Conservation (phyloP, 2,888 invertebrate species). For the Oxycera nigricornis region DNA sequence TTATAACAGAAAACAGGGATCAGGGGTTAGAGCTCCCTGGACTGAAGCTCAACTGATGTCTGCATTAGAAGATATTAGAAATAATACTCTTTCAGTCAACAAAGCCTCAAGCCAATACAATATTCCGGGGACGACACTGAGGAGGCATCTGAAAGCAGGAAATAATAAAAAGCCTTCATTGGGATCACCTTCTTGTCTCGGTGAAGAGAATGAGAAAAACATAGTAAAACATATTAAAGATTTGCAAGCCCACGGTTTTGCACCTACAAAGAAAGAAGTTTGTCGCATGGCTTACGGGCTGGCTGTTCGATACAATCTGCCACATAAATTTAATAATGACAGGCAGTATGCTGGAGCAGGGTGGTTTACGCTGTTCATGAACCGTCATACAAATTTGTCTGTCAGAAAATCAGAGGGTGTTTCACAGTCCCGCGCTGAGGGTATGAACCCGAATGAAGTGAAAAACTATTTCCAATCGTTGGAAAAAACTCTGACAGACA, state of each 20-base stretch:
- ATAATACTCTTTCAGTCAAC: not conserved
- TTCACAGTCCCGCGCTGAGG: not conserved
- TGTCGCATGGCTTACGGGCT: not conserved
- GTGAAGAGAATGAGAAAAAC: not conserved
- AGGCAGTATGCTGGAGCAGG: not conserved
- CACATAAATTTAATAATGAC: not conserved
- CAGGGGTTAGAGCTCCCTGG: not conserved
- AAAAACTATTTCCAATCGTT: conserved; percentile 36
- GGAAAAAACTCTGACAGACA: conserved; percentile 17
- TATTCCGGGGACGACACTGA: not conserved
- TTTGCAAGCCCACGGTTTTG: not conserved
- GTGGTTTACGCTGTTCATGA: conserved; percentile 2
- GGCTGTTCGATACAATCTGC: not conserved
- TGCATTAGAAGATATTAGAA: not conserved
- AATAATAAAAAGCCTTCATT: not conserved
- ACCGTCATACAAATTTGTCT: not conserved
- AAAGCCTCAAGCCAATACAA: not conserved
- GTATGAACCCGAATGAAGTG: conserved; percentile 30
- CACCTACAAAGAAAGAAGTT: not conserved
- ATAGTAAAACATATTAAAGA: conserved; percentile 11
- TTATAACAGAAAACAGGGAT: not conserved
- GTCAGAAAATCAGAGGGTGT: conserved; percentile 11
- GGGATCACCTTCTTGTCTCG: not conserved
- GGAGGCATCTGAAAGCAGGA: not conserved
- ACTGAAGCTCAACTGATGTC: not conserved